Evolutionary conservation across 2,797 vertebrate species (phyloP), one percentile per base, ranked within the genome.

Genomic region (Sarcoramphus papa): DNA sequence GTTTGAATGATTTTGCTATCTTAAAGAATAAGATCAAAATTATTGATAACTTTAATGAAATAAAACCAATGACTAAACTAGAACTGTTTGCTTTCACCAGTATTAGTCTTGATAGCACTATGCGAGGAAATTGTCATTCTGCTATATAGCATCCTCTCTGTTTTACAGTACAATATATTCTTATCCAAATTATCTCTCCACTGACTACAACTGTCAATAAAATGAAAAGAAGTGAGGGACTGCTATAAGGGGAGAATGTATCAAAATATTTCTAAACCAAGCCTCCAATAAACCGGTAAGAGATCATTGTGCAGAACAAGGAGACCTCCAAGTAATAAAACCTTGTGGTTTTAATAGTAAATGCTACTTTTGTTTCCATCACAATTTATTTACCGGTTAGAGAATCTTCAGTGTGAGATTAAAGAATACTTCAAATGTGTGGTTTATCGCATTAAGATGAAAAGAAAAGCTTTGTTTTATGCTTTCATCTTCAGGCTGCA

Each of bases 391-490:
- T 83, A 22, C 24, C 8, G 13, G 45, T 6, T 33, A 85, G 86
- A 72, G n/a, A 20, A 51, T 83, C 67, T 84, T 88, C 80, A 8
- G 22, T 45, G 69, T 72, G 83, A 41, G 85, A 22, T 19, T 65
- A 54, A 70, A 85, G 74, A 79, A 18, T 60, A 3, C 68, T 64
- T 84, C 28, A 40, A 40, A 60, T 21, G 41, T 30, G 8, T 10
- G 25, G 37, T 23, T 45, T 76, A 25, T 81, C 10, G 0, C 27
- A 35, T 70, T 57, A 74, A 54, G 80, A 56, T 50, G 89, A 48
- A 35, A 77, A 93, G 90, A 40, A 91, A 88, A 92, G 85, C 80
- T 88, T 96, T 95, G 90, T 81, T 95, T 97, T 63, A 47, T 93
- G 87, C 73, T 86, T 94, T 91, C 73, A 76, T 90, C 64, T 94